Percentiles rank a stretch among this genome's conserved stretches.
These are phyloP conservation scores for Amphiprion percula DNA, from an alignment of 2,113 vertebrate genomes.

Conservation along the genomic window DNA sequence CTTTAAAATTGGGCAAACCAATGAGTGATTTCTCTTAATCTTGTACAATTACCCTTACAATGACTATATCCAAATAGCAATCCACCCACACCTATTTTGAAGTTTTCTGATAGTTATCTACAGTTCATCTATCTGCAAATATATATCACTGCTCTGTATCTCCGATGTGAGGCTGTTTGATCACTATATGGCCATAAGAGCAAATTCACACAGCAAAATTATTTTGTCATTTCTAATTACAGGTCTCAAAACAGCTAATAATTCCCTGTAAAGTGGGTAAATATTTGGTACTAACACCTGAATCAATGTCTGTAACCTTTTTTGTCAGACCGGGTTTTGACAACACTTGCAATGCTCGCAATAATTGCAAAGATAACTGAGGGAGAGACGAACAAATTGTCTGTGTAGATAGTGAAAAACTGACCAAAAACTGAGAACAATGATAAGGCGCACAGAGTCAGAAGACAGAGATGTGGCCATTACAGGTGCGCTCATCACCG, in stretches of 20 bases:
- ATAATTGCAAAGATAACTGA: conserved; percentile 41
- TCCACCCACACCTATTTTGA: no score
- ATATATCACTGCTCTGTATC: no score
- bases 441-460: conserved; percentile 46
- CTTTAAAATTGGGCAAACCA: no score
- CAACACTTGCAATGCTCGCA: neutral
- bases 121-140: no score
- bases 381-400: conserved; percentile 44
- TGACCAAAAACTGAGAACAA: conserved; percentile 55
- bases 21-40: no score
- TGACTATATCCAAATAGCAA: no score
- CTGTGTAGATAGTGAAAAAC: conserved; percentile 42
- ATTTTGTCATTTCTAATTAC: no score
- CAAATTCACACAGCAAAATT: no score
- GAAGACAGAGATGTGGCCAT: conserved; percentile 73
- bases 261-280: neutral
- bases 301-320: neutral
- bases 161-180: no score
- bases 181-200: no score
- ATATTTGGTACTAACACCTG: neutral
- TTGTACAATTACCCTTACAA: no score
- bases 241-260: neutral
- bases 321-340: neutral
- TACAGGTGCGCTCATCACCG: conserved; percentile 75
- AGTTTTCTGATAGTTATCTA: no score